A percentile compares a stretch with the other conserved stretches of the same genome.
These are phyloP conservation scores for Thalassarche chlororhynchos DNA, from an alignment of 2,113 vertebrate species.

Conservation along the genomic window DNA sequence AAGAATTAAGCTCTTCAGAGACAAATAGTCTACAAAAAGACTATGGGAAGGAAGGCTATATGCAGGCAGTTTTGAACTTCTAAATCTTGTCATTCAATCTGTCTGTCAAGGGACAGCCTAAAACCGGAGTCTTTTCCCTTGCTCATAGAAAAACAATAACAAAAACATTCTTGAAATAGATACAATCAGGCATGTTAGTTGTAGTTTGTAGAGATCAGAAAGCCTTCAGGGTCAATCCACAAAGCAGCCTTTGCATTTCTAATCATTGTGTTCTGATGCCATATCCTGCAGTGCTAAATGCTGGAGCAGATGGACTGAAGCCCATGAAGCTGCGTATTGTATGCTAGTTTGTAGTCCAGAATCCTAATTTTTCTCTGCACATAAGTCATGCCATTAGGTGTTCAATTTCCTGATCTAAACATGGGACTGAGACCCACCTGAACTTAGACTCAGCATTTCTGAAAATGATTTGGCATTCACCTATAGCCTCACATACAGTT, in stretches of 20 bases:
- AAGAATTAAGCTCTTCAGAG: conserved; percentile 10
- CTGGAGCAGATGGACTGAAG: background rate
- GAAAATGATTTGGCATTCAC: background rate
- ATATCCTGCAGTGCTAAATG: background rate
- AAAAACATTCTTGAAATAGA: background rate
- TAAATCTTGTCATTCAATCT: background rate
- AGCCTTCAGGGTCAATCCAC: background rate
- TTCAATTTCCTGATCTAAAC: background rate
- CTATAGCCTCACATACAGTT: background rate
- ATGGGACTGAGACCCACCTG: background rate
- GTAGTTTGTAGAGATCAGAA: background rate
- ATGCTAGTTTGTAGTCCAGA: background rate
- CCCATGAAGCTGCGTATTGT: background rate
- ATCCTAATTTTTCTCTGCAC: background rate
- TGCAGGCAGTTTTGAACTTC: background rate
- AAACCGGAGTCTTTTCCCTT: background rate
- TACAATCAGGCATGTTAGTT: background rate
- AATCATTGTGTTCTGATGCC: background rate
- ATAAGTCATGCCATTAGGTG: background rate
- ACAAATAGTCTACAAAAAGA: background rate
- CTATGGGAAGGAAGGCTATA: background rate
- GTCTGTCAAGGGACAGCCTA: background rate
- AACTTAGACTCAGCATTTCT: background rate
- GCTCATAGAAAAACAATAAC: background rate
- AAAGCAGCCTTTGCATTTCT: background rate